phyloP scores from a whole-genome alignment of 2,797 vertebrate genomes.

The Myotis pilosus region DNA sequence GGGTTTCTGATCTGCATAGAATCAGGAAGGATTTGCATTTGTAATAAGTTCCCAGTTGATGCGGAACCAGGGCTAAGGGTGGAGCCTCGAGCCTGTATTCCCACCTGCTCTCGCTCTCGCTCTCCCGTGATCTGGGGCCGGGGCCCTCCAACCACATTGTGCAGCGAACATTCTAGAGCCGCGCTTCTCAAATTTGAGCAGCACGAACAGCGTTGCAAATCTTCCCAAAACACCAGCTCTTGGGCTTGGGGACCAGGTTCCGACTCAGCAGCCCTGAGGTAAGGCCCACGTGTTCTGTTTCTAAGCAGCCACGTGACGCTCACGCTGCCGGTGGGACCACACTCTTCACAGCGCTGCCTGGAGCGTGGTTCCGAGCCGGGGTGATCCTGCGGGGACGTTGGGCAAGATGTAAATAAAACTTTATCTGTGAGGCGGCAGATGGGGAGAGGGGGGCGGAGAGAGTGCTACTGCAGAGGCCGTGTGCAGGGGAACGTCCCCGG shows the following conservation, averaged over 20 bases:
- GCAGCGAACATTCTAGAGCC: not conserved
- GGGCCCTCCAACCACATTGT: not conserved
- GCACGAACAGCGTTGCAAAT: not conserved
- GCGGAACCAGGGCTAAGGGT: not conserved
- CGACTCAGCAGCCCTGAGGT: not conserved
- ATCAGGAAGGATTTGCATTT: not conserved
- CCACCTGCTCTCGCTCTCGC: too few relatives aligned
- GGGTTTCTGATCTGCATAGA: constrained; percentile 9
- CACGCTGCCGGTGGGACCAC: not conserved
- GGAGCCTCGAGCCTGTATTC: not conserved
- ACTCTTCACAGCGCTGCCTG: not conserved
- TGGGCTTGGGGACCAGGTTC: not conserved
- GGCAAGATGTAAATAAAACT: not conserved
- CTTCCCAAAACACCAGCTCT: not conserved
- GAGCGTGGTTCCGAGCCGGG: not conserved
- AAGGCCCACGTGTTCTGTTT: not conserved
- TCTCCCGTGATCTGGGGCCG: not conserved
- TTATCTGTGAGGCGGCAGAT: not conserved
- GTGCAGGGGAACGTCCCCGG: not conserved
- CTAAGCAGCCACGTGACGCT: not conserved
- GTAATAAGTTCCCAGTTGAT: not conserved
- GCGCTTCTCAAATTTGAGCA: not conserved
- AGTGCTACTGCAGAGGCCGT: not conserved
- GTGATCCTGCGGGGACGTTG: not conserved
- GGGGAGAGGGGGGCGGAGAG: not conserved